A percentile compares a stretch with the other conserved stretches of the same genome.
phyloP scores from a whole-genome alignment of 2,888 invertebrate genomes.

The Scaeva pyrastri region DNA sequence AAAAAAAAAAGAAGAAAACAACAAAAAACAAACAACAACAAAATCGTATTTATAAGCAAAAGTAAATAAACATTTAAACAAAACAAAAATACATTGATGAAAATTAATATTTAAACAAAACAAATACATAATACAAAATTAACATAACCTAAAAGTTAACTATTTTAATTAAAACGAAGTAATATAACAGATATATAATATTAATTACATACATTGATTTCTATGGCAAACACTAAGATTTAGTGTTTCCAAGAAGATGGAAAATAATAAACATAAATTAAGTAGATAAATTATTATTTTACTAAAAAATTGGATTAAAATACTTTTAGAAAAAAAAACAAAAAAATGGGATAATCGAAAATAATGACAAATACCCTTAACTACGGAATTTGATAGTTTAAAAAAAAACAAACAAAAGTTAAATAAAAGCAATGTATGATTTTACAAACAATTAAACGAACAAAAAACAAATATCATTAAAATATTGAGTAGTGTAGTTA shows the following conservation, averaged over 20 bases:
- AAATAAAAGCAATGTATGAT: conserved; percentile 61
- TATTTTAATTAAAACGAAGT: conserved; percentile 68
- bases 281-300: conserved; percentile 51
- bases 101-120: conserved; percentile 64
- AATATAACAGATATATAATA: conserved; percentile 30
- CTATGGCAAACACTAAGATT: conserved; percentile 63
- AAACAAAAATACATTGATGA: conserved; percentile 65
- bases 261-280: conserved; percentile 31
- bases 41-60: conserved; percentile 70
- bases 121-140: conserved; percentile 36
- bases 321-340: conserved; percentile 69
- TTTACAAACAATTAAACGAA: conserved; percentile 65
- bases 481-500: conserved; percentile 67
- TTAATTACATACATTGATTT: conserved; percentile 43
- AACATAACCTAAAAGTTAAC: conserved; percentile 75
- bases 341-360: conserved; percentile 73
- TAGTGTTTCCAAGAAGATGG: conserved; percentile 55
- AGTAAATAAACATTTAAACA: conserved; percentile 66
- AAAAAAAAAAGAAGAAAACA: conserved; percentile 60
- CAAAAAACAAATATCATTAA: conserved; percentile 68
- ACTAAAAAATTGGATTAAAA: conserved; percentile 57
- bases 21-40: conserved; percentile 54
- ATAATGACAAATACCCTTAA: conserved; percentile 70
- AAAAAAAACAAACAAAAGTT: conserved; percentile 38
- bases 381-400: conserved; percentile 72